phyloP scores from a whole-genome alignment of 2,797 vertebrate genomes.

The Peromyscus melanophrys region DNA sequence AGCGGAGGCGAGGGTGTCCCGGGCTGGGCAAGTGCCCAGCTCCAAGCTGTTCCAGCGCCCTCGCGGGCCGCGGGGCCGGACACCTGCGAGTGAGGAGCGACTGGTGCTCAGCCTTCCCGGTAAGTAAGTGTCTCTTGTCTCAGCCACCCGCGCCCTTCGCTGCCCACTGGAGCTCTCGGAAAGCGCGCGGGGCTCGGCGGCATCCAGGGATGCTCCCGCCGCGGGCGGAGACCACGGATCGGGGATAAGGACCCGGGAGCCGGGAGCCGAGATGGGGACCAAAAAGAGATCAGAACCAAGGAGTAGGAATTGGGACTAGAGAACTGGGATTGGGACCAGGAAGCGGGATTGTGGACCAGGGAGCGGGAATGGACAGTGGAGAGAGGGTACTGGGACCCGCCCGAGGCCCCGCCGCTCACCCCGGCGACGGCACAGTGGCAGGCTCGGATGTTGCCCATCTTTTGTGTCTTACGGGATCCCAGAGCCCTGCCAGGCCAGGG shows the following conservation, averaged over 20 bases:
- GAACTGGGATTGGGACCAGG: neutral
- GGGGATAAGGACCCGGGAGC: neutral
- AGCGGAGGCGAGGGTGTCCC: conserved; percentile 69
- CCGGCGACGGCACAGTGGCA: conserved; percentile 29
- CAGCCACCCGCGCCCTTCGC: neutral
- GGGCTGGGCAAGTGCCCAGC: conserved; percentile 65
- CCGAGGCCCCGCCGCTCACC: conserved; percentile 9
- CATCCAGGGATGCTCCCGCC: conserved; percentile 21
- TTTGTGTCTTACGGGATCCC: conserved; percentile 76
- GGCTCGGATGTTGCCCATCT: conserved; percentile 28
- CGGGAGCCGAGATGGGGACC: neutral
- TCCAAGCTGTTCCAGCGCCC: conserved; percentile 74
- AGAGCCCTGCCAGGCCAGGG: conserved; percentile 58
- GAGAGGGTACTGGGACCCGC: neutral
- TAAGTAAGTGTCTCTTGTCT: conserved; percentile 82
- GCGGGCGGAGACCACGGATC: neutral
- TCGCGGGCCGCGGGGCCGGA: conserved; percentile 64
- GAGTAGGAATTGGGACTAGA: neutral
- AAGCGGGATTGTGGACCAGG: neutral
- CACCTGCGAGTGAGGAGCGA: conserved; percentile 81
- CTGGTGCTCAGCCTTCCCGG: conserved; percentile 49
- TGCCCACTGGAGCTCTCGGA: neutral
- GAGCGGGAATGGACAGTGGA: neutral
- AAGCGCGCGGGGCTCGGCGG: neutral
- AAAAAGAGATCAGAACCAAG: neutral